Base-by-base conservation (phyloP, 1,140 invertebrate species). In the Papilio helenus region DNA sequence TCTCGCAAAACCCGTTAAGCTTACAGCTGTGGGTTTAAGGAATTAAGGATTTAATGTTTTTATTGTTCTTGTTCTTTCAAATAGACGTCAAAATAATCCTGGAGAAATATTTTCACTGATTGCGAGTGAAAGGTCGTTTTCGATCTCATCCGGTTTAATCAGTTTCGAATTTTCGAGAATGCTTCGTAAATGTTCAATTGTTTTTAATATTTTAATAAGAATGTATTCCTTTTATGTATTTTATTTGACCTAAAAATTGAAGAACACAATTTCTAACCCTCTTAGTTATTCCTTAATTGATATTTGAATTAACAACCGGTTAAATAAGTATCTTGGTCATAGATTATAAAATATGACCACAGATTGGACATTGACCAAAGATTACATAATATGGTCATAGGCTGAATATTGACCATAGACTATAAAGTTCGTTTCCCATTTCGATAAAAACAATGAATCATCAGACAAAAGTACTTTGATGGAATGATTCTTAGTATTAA, bases 31-130 rank as follows among this genome's bases (percentile, higher is more conserved):
- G 58, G 23, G 61, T 34, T 68, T 68, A 68, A 68, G 26, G 58
- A 26, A 65, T 65, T 61, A 61, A 61, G 55, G 58, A 61, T 26
- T 61, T 61, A 61, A 68, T 68, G 23, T 34, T 68, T 68, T 68
- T 68, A 68, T 68, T 68, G 26, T 68, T 68, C 23, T 68, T 29
- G 14, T 68, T 16, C 23, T 68, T 18, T 34, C 61, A 12, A 68
- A 29, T 23, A 61, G 20, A 61, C 23, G 12, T 68, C 61, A 29
- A 68, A 68, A 68, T 34, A 68, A 68, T 68, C 34, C 26, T 5
- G 26, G 12, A 29, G 26, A 68, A 26, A 68, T 68, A 3, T 68
- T 68, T 68, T 29, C 26, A 68, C 23, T 26, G 12, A 68, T 29
- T 65, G 20, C 26, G 26, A 29, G 26, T 16, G 12, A 68, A 65